A percentile compares a stretch with the other conserved stretches of the same genome.
These are phyloP conservation scores for Herpetotheres cachinnans DNA, from an alignment of 2,113 vertebrate species.

Conservation along the genomic window DNA sequence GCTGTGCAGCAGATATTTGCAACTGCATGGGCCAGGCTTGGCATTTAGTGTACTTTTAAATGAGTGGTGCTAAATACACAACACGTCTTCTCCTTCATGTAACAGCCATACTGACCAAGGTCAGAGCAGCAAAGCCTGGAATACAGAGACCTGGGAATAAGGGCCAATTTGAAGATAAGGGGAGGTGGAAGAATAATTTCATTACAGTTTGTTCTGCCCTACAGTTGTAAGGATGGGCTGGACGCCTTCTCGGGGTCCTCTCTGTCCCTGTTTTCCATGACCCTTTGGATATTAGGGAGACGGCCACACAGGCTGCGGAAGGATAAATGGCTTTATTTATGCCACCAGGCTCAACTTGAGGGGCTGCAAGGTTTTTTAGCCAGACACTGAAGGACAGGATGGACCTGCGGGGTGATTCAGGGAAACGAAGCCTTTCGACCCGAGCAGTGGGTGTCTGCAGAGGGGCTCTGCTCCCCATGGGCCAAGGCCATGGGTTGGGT, in stretches of 20 bases:
- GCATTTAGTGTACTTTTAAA: neutral
- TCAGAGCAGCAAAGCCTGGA: neutral
- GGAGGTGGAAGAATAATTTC: neutral
- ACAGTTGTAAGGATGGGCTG: neutral
- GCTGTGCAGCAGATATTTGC: neutral
- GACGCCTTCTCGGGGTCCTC: accelerated
- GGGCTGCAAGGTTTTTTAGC: neutral
- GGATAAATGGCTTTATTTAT: neutral
- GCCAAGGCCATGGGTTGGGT: neutral
- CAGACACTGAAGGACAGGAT: neutral
- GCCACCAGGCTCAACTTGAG: neutral
- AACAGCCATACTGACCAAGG: neutral
- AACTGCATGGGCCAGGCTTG: neutral
- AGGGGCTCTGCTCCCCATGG: neutral
- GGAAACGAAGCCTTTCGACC: neutral
- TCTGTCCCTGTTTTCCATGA: neutral
- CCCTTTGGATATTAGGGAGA: neutral
- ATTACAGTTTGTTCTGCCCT: accelerated
- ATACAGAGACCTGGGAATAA: neutral
- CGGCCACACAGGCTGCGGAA: neutral
- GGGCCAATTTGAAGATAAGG: neutral
- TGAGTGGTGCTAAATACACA: neutral
- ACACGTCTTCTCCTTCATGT: neutral
- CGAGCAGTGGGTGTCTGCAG: accelerated
- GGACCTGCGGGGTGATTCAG: neutral